Conservation (phyloP, 2,113 vertebrate species). For the Alouatta palliata region DNA sequence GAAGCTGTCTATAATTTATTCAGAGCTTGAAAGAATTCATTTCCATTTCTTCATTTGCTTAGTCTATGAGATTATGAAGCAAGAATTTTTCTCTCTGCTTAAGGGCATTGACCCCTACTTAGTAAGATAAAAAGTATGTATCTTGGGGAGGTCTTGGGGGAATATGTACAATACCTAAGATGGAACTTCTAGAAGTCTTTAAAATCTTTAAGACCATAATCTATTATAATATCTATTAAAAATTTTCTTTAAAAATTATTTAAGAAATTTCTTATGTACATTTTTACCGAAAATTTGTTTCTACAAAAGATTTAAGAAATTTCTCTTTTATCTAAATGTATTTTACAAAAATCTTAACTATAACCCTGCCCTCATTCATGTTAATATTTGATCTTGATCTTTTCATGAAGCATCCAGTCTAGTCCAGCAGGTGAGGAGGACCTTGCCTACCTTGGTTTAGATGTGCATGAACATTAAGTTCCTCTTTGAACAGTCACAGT, state of each 20-base stretch:
- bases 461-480: constrained; percentile 65
- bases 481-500: constrained; percentile 77
- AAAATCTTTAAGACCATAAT: constrained; percentile 26
- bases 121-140: background rate
- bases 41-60: constrained; percentile 23
- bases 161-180: background rate
- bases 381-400: constrained; percentile 41
- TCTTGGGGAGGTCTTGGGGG: background rate
- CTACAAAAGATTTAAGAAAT: background rate
- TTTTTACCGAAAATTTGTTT: background rate
- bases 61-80: background rate
- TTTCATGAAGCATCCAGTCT: background rate
- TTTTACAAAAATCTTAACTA: constrained; percentile 43
- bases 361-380: constrained; percentile 44
- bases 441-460: constrained; percentile 71
- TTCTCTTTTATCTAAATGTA: background rate
- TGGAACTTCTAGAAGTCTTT: background rate
- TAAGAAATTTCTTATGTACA: constrained; percentile 68
- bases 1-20: constrained; percentile 40
- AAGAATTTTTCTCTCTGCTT: background rate
- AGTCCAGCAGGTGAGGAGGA: background rate
- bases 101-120: background rate
- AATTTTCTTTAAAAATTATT: constrained; percentile 43
- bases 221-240: background rate
- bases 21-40: constrained; percentile 23